These are phyloP conservation scores for Chalcosyrphus nemorum DNA, from an alignment of 2,888 invertebrate species.

Conservation along the genomic window DNA sequence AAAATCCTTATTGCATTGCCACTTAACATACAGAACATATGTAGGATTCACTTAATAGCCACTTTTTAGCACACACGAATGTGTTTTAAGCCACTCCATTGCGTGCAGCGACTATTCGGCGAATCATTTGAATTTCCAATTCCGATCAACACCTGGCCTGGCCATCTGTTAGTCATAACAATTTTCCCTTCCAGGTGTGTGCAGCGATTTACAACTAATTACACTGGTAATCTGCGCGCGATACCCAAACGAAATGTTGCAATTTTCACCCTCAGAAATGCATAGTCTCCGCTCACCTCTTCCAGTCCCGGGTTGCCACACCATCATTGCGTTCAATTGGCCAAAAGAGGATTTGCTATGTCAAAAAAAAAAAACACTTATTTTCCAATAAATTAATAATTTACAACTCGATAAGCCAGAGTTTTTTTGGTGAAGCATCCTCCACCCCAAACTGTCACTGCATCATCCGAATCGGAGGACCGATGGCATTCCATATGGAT, in stretches of 20 bases:
- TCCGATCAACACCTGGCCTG: slow-evolving; percentile 33
- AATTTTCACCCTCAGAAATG: slow-evolving; percentile 27
- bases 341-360: slow-evolving; percentile 37
- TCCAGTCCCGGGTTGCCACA: not conserved
- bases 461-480: slow-evolving; percentile 36
- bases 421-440: too few relatives aligned
- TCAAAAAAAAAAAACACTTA: slow-evolving; percentile 41
- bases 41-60: too few relatives aligned
- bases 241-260: slow-evolving; percentile 1
- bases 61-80: not conserved
- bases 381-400: slow-evolving; percentile 68
- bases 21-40: too few relatives aligned
- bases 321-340: slow-evolving; percentile 13
- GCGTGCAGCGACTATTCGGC: not conserved
- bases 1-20: too few relatives aligned
- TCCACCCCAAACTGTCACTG: slow-evolving; percentile 21
- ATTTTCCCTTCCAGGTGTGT: not conserved
- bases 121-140: slow-evolving; percentile 1
- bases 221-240: slow-evolving; percentile 43
- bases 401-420: slow-evolving; percentile 63
- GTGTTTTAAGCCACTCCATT: slow-evolving; percentile 10
- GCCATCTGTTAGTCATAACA: not conserved
- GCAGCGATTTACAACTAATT: slow-evolving; percentile 37
- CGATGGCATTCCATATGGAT: slow-evolving; percentile 26
- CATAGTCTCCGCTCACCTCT: slow-evolving; percentile 40